Conservation (phyloP, 2,797 vertebrate species). For the Arctocebus calabarensis region DNA sequence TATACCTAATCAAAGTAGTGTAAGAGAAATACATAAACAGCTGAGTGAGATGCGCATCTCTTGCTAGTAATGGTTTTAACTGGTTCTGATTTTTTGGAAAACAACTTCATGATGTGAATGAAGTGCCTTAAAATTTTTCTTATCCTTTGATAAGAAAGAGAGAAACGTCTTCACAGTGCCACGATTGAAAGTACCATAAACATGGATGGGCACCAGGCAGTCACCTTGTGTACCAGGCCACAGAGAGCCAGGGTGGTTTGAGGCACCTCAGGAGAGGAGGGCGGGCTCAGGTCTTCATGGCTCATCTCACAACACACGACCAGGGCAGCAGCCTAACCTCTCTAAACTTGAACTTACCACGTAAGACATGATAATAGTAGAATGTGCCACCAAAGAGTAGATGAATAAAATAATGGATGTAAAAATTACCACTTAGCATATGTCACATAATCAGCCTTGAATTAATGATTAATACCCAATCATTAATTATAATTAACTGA, state of each 20-base stretch:
- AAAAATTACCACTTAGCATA: not conserved
- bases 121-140: not conserved
- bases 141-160: not conserved
- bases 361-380: too few relatives aligned
- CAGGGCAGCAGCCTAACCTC: not conserved
- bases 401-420: not conserved
- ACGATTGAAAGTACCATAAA: not conserved
- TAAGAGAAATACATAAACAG: not conserved
- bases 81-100: not conserved
- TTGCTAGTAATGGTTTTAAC: too few relatives aligned
- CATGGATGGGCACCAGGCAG: too few relatives aligned
- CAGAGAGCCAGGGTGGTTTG: not conserved
- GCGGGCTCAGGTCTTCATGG: not conserved
- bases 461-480: not conserved
- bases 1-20: not conserved
- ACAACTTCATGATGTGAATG: not conserved
- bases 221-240: fast-evolving
- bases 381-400: not conserved
- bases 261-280: not conserved
- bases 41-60: not conserved
- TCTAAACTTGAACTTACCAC: not conserved
- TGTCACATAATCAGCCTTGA: not conserved
- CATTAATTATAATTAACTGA: slow-evolving; percentile 34
- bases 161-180: not conserved
- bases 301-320: not conserved